Base-by-base conservation (phyloP, 1,140 invertebrate genomes). In the Pseudachorutes palmiensis region DNA sequence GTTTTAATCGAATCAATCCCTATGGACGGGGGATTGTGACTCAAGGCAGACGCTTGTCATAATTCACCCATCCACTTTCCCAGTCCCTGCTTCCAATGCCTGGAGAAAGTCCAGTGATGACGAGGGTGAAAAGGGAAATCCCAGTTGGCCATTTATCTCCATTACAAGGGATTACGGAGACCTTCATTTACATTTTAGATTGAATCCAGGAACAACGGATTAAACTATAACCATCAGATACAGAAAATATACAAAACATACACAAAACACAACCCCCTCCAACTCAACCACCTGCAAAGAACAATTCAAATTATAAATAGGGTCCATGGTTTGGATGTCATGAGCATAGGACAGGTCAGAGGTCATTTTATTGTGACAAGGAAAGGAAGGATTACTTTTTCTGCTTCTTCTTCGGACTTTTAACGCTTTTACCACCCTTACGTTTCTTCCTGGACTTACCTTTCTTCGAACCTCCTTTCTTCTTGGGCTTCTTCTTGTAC, bases 161-260 rank as follows among this genome's bases (percentile, higher is more conserved):
- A 71, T 71, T 71, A 71, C 29, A 55, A 65, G 41, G 28, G 51
- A 30, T 59, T 45, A 65, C n/a, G n/a, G n/a, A 68, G 65, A 45
- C 30, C 65, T 24, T 69, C 67, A 72, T 72, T 69, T 72, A 45
- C 70, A 72, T 72, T 72, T 72, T 72, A 72, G 69, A 72, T 72
- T 71, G 70, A 71, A 69, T 71, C 5, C 36, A 19, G 19, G 19
- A 5, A 41, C 19, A 41, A 5, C 5, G 36, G 36, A 41, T 41
- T 41, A 41, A 5, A 41, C 36, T 41, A 19, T 41, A 41, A 41
- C 5, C 36, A 41, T 5, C 36, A 9, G 36, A 9, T n/a, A n/a
- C n/a, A n/a, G 19, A 41, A 41, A 9, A 41, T 41, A 41, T 49
- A 19, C 30, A 33, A 36, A 49, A 51, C 30, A 64, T 29, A 64